A percentile compares a stretch with the other conserved stretches of the same genome.
Evolutionary conservation across 2,888 invertebrate species (phyloP).

Genomic region (Drosophila mimica): DNA sequence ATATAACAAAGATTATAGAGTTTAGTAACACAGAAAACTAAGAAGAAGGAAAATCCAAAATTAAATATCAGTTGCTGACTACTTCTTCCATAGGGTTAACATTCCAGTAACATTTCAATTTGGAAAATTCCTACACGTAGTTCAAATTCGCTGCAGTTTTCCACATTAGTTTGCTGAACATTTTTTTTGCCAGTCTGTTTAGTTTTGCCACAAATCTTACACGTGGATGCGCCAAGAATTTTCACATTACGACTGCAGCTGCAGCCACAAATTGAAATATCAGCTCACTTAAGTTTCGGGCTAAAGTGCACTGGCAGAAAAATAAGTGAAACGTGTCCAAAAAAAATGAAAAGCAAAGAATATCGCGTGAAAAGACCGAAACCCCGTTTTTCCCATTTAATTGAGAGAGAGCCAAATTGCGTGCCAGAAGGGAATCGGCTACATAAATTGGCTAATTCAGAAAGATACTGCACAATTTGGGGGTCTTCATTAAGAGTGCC

Average conservation of each 20-base stretch:
- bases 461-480: neutral
- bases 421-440: slow-evolving; percentile 48
- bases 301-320: slow-evolving; percentile 15
- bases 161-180: neutral
- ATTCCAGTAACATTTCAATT: neutral
- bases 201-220: slow-evolving; percentile 65
- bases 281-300: slow-evolving; percentile 48
- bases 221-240: slow-evolving; percentile 62
- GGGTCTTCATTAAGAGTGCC: slow-evolving; percentile 63
- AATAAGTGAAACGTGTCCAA: neutral
- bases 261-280: slow-evolving; percentile 52
- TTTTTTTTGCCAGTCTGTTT: slow-evolving; percentile 30
- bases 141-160: slow-evolving; percentile 4
- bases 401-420: slow-evolving; percentile 42
- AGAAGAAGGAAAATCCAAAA: neutral
- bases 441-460: slow-evolving; percentile 48
- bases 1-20: too few relatives aligned
- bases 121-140: slow-evolving; percentile 47
- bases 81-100: neutral
- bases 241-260: slow-evolving; percentile 37
- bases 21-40: too few relatives aligned
- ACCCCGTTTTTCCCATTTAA: slow-evolving; percentile 34
- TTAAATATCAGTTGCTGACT: neutral
- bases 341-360: neutral
- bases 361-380: slow-evolving; percentile 29